A percentile compares a stretch with the other conserved stretches of the same genome.
Evolutionary conservation across 1,140 invertebrate genomes (phyloP).

Genomic region (Drosophila sechellia): DNA sequence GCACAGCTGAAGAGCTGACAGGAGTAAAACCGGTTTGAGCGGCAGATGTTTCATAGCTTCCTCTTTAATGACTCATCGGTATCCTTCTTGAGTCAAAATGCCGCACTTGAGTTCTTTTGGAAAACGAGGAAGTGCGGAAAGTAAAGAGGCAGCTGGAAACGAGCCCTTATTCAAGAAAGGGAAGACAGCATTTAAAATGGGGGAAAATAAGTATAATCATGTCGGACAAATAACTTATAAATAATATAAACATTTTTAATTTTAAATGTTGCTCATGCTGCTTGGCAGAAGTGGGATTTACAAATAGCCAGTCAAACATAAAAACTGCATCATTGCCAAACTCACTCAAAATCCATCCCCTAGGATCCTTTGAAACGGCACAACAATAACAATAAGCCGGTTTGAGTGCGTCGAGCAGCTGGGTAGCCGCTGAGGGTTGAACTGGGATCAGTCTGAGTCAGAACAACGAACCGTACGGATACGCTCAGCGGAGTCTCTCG

Average conservation of each 20-base stretch:
- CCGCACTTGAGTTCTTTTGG: slow-evolving; percentile 17
- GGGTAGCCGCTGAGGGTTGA: not conserved
- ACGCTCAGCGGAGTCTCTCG: not conserved
- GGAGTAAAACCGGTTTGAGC: slow-evolving; percentile 58
- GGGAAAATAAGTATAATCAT: no score
- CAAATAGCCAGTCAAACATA: no score
- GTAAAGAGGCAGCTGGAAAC: slow-evolving; percentile 1
- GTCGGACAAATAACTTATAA: no score
- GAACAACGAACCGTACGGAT: slow-evolving; percentile 19
- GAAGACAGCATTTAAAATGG: not conserved
- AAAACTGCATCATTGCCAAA: not conserved
- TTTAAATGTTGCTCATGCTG: no score
- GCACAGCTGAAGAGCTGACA: slow-evolving; percentile 6
- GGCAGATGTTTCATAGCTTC: slow-evolving; percentile 57
- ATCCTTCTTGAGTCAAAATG: slow-evolving; percentile 44
- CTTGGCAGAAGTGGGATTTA: no score
- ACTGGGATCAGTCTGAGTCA: slow-evolving; percentile 54
- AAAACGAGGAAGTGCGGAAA: not conserved
- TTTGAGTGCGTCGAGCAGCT: slow-evolving; percentile 13
- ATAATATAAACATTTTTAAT: no score
- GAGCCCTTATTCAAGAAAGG: not conserved
- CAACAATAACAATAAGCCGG: not conserved
- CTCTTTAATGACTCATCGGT: slow-evolving; percentile 6
- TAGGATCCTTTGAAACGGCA: slow-evolving; percentile 3
- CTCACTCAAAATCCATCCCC: slow-evolving; percentile 36